Conservation (phyloP, 2,888 invertebrate species). For the Eupithecia inturbata region DNA sequence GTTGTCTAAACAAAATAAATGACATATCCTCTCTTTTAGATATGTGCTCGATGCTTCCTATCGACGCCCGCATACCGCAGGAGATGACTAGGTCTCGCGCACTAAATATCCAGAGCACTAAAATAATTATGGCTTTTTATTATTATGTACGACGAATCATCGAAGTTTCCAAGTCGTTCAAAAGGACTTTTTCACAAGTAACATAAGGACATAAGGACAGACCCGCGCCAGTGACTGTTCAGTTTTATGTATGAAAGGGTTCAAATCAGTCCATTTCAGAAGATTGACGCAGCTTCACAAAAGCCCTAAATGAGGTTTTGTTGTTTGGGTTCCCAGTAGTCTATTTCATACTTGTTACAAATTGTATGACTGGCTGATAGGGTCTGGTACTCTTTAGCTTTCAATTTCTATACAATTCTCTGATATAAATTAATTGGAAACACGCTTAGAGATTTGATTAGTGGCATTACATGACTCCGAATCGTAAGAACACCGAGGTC, state of each 20-base stretch:
- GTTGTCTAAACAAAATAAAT: too few relatives aligned
- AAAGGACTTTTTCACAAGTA: conserved; percentile 3
- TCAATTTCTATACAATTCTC: background rate
- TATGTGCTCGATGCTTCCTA: too few relatives aligned
- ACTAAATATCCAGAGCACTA: too few relatives aligned
- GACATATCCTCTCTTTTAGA: too few relatives aligned
- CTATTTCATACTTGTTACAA: background rate
- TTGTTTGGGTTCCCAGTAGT: background rate
- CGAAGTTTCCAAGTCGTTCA: background rate
- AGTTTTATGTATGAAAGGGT: background rate
- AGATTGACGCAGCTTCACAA: background rate
- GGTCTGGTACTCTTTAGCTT: background rate
- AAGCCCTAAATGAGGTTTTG: background rate
- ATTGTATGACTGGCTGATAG: background rate
- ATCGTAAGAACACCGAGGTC: background rate
- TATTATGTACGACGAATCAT: background rate
- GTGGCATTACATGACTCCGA: background rate
- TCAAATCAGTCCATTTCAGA: background rate
- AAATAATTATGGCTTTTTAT: too few relatives aligned
- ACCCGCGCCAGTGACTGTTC: background rate
- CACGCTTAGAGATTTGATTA: background rate
- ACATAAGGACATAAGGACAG: background rate
- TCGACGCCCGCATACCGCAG: too few relatives aligned
- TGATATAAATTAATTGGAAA: background rate
- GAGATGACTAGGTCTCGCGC: too few relatives aligned